Evolutionary conservation across 2,797 vertebrate genomes (phyloP).

Genomic region (Cuniculus paca): DNA sequence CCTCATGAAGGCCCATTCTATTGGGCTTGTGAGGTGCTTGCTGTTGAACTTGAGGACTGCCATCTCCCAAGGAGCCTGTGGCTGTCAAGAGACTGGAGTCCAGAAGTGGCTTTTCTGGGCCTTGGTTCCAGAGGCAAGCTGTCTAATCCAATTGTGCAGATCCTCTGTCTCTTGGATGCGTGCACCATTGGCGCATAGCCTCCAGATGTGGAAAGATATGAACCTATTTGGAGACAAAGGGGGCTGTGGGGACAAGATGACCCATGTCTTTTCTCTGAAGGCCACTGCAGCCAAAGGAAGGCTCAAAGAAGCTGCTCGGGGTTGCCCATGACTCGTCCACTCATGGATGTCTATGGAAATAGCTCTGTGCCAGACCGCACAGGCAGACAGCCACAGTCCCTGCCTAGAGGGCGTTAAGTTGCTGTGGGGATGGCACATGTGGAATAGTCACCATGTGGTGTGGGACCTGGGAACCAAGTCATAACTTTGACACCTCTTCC

Average conservation of each 20-base stretch:
- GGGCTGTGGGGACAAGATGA: not conserved
- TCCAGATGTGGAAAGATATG: not conserved
- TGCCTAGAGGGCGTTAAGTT: rapidly evolving
- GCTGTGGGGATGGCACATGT: rapidly evolving
- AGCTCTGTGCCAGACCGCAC: not conserved
- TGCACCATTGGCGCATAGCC: not conserved
- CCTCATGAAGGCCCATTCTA: not conserved
- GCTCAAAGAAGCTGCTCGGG: not conserved
- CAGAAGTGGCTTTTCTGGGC: not conserved
- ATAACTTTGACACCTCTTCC: not conserved
- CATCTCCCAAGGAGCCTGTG: rapidly evolving
- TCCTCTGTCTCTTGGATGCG: not conserved
- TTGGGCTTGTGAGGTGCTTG: rapidly evolving
- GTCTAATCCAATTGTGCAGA: not conserved
- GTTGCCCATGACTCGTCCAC: not conserved
- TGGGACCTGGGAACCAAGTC: not conserved
- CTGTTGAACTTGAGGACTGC: not conserved
- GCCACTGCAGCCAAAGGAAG: not conserved
- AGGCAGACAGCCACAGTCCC: rapidly evolving
- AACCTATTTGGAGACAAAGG: not conserved
- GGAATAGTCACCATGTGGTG: not conserved
- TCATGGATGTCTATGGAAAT: rapidly evolving
- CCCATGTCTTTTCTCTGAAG: slow-evolving; percentile 5
- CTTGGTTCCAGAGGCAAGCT: not conserved
- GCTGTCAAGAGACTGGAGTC: not conserved